Evolutionary conservation across 2,113 vertebrate genomes (phyloP), one percentile per base, ranked within the genome.

Genomic region (Serilophus lunatus): DNA sequence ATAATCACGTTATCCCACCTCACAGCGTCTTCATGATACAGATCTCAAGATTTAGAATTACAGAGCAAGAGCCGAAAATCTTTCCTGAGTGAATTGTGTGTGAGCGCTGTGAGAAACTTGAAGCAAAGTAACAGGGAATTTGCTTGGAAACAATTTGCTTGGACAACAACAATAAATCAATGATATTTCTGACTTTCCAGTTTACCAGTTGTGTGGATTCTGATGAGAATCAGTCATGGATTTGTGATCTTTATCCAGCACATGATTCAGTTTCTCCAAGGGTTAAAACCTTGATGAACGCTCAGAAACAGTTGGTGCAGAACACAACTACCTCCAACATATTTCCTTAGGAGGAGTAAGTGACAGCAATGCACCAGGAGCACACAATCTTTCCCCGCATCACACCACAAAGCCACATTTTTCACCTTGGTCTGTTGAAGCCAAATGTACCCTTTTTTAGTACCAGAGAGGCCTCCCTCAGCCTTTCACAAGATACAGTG

Each of bases 371-470:
- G 13, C 24, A 40, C 14, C 15, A 8, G 5, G 35, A 86, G 8
- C 1, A 1, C 44, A 42, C 8, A n/a, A 18, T 20, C 31, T 76
- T 63, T 85, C 45, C 28, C 10, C 16, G 51, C 0, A 0, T 64
- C 49, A 60, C 7, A 6, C 29, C n/a, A 14, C 0, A 1, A 24
- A 71, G 44, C 6, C 54, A 29, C 6, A 1, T 23, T 90, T 79
- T 66, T 69, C 35, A 40, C 26, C 20, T 82, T 56, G 35, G 11
- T 42, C 53, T 49, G n/a, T 12, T 49, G 53, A 84, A 86, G 25
- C 13, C 56, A 47, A 94, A 86, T 6, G 14, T 12, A 15, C 9
- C 5, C 25, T 91, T 63, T 80, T 70, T 22, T 6, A 84, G 42
- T 18, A 84, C 50, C 29, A 26, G 31, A 47, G 10, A 70, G 51